These are phyloP conservation scores for Cotesia vestalis DNA, from an alignment of 1,140 invertebrate genomes.

Conservation along the genomic window DNA sequence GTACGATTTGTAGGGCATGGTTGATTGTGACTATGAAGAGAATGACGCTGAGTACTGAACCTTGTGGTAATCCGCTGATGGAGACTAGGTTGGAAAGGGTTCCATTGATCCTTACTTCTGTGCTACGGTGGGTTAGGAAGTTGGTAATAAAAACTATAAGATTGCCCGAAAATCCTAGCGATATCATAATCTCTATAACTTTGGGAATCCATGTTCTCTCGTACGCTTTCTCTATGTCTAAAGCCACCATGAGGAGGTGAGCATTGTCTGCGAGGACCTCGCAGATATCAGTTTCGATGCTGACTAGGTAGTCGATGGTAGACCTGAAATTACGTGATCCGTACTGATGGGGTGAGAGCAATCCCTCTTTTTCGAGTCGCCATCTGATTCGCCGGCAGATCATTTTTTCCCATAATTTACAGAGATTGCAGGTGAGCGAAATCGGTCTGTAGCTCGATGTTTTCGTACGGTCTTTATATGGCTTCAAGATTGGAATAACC, in stretches of 20 bases:
- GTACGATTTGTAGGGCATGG: slow-evolving; percentile 16
- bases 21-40: slow-evolving; percentile 42
- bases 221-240: slow-evolving; percentile 49
- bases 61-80: slow-evolving; percentile 40
- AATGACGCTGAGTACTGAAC: slow-evolving; percentile 39
- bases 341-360: slow-evolving; percentile 36
- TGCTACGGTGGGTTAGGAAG: slow-evolving; percentile 26
- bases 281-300: slow-evolving; percentile 38
- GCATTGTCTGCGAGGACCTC: slow-evolving; percentile 42
- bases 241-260: slow-evolving; percentile 39
- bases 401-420: slow-evolving; percentile 23
- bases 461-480: background rate
- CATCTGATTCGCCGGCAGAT: slow-evolving; percentile 33
- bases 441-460: slow-evolving; percentile 1
- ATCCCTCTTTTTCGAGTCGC: slow-evolving; percentile 36
- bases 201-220: slow-evolving; percentile 41
- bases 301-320: slow-evolving; percentile 39
- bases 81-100: background rate
- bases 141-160: slow-evolving; percentile 32
- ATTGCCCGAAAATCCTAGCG: slow-evolving; percentile 26
- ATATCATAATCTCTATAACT: slow-evolving; percentile 26
- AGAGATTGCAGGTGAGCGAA: slow-evolving; percentile 8
- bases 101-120: slow-evolving; percentile 18
- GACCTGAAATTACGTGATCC: slow-evolving; percentile 41
- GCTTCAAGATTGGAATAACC: slow-evolving; percentile 3